phyloP scores from a whole-genome alignment of 1,140 invertebrate genomes.

The Drosophila tristis region DNA sequence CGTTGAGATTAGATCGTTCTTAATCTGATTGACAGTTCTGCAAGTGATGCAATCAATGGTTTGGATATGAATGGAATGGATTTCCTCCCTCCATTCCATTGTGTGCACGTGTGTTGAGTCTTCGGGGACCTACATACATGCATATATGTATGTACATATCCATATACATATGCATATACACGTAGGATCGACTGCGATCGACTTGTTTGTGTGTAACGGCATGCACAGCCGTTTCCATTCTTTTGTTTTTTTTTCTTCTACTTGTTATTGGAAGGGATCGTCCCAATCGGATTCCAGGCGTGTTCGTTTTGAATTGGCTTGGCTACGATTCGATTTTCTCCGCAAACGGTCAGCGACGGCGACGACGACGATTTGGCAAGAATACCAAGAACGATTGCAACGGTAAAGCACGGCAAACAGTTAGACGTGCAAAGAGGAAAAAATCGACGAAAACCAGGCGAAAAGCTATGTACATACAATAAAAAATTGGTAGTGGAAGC shows the following conservation, averaged over 20 bases:
- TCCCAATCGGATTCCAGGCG: not conserved
- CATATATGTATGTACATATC: not conserved
- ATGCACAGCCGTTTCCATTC: constrained; percentile 11
- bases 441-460: constrained; percentile 51
- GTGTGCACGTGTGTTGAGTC: too few species aligned
- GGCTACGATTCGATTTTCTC: constrained; percentile 5
- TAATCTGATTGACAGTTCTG: too few species aligned
- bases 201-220: constrained; percentile 43
- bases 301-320: not conserved
- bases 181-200: constrained; percentile 30
- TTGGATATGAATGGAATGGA: too few species aligned
- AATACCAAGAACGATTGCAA: constrained; percentile 63
- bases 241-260: constrained; percentile 1
- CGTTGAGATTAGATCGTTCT: too few species aligned
- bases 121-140: too few species aligned
- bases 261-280: constrained; percentile 8
- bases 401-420: constrained; percentile 70
- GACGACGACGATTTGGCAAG: constrained; percentile 44
- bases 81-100: too few species aligned
- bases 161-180: not conserved
- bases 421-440: constrained; percentile 73
- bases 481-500: constrained; percentile 69
- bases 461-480: constrained; percentile 49
- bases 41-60: too few species aligned
- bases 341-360: constrained; percentile 4